phyloP scores from a whole-genome alignment of 2,797 vertebrate species.

The Coranthus polyacanthus region DNA sequence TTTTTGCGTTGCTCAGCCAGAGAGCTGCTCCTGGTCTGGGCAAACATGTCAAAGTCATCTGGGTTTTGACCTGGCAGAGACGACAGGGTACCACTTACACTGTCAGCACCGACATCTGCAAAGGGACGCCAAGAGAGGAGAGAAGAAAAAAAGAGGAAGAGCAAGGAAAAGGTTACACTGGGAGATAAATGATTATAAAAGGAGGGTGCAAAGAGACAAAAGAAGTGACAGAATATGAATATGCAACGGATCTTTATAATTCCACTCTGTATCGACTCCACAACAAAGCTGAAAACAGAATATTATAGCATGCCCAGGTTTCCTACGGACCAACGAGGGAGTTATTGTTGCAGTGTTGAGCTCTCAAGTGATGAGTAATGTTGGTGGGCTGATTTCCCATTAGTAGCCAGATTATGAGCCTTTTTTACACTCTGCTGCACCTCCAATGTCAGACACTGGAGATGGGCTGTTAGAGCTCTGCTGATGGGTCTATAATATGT shows the following conservation, averaged over 20 bases:
- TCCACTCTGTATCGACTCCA: neutral
- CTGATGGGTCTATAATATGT: neutral
- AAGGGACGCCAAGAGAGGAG: neutral
- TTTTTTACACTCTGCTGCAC: constrained; percentile 37
- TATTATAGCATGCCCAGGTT: neutral
- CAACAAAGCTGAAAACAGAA: constrained; percentile 18
- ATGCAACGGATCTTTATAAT: neutral
- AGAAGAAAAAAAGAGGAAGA: neutral
- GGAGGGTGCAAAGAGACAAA: neutral
- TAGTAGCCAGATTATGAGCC: constrained; percentile 39
- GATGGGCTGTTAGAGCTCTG: constrained; percentile 6
- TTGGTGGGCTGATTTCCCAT: constrained; percentile 32
- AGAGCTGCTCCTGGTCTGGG: constrained; percentile 94
- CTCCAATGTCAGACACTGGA: constrained; percentile 13
- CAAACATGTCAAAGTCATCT: constrained; percentile 97
- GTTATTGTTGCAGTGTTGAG: neutral
- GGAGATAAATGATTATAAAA: neutral
- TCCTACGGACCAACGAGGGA: constrained; percentile 17
- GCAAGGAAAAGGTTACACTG: neutral
- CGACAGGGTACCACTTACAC: constrained; percentile 88
- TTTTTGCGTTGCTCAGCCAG: constrained; percentile 94
- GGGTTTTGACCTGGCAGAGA: constrained; percentile 85
- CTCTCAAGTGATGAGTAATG: constrained; percentile 27
- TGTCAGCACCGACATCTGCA: constrained; percentile 90
- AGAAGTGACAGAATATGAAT: too few relatives aligned